Conservation (phyloP, 1,140 invertebrate genomes). For the Babylonia areolata region DNA sequence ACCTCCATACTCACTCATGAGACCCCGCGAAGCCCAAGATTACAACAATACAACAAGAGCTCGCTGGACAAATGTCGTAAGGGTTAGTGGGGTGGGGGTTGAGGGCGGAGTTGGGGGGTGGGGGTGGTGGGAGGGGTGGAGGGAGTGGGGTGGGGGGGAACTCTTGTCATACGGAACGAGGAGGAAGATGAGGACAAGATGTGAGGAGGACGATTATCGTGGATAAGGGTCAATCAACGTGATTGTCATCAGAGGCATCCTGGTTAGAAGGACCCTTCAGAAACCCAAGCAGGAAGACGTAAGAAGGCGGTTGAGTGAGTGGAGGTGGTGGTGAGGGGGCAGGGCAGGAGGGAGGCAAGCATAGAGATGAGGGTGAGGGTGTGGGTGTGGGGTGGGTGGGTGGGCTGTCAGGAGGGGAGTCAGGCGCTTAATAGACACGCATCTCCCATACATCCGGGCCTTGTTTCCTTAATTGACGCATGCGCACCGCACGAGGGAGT, state of each 20-base stretch:
- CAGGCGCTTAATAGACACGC: slow-evolving; percentile 22
- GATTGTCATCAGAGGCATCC: not conserved
- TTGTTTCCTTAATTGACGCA: slow-evolving; percentile 23
- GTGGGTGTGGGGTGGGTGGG: too few species aligned
- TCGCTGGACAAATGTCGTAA: too few species aligned
- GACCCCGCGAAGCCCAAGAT: too few species aligned
- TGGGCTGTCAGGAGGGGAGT: not conserved
- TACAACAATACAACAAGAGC: too few species aligned
- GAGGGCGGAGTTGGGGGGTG: not conserved
- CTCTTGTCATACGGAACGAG: not conserved
- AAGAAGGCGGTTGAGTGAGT: not conserved
- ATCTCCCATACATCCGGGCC: slow-evolving; percentile 26
- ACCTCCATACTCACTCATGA: too few species aligned
- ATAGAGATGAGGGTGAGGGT: too few species aligned
- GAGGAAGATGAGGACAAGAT: not conserved
- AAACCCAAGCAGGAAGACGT: not conserved
- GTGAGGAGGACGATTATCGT: not conserved
- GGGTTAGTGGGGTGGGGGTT: too few species aligned
- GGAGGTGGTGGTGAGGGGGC: not conserved
- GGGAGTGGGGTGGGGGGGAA: not conserved
- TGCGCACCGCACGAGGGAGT: slow-evolving; percentile 19
- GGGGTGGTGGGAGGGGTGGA: not conserved
- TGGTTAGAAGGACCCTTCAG: not conserved
- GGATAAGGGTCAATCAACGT: slow-evolving; percentile 12
- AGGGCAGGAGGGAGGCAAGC: too few species aligned